These are phyloP conservation scores for Megatriorchis doriae DNA, from an alignment of 2,113 vertebrate species.

Conservation along the genomic window DNA sequence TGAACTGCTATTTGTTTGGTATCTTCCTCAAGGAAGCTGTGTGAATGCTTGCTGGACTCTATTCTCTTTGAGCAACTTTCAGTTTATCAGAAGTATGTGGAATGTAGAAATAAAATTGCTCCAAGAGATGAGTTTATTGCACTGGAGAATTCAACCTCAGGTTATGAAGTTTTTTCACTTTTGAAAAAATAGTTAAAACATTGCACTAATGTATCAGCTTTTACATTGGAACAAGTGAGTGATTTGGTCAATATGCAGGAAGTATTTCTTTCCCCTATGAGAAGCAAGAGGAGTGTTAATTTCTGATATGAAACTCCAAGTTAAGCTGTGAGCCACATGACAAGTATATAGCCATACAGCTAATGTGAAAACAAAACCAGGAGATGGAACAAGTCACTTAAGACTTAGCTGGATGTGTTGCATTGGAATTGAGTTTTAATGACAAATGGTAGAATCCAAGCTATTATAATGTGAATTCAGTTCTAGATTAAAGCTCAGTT, in stretches of 20 bases:
- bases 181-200: background rate
- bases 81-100: background rate
- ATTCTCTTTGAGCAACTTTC: background rate
- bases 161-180: background rate
- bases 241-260: background rate
- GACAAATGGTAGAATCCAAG: background rate
- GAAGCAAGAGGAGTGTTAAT: background rate
- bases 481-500: background rate
- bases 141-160: background rate
- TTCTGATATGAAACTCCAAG: background rate
- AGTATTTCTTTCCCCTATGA: background rate
- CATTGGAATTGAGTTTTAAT: background rate
- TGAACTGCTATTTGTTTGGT: background rate
- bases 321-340: background rate
- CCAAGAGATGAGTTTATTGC: background rate
- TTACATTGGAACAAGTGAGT: background rate
- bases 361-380: background rate
- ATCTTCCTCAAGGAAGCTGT: background rate
- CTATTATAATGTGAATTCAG: background rate
- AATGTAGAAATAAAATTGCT: background rate
- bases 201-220: background rate
- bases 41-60: background rate
- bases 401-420: background rate
- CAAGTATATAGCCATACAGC: too few species aligned
- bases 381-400: background rate